Base-by-base conservation (phyloP, 2,113 vertebrate genomes). In the Aramus guarauna region DNA sequence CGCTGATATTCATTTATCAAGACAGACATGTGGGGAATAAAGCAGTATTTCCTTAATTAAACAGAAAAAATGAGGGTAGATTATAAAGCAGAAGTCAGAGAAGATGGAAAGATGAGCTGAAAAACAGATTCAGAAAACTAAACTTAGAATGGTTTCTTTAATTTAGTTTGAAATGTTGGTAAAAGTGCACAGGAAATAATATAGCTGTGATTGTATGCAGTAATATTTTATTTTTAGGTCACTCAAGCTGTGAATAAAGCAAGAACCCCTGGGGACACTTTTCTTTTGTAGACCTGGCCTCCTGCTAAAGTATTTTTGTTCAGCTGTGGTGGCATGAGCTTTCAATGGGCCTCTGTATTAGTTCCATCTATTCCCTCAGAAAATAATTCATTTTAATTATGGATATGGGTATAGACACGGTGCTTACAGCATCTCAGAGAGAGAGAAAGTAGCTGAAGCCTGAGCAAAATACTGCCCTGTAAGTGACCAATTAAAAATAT, bases 231-330 rank as follows among this genome's bases (percentile, higher is more conserved):
- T 89, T 97, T 95, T 96, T 94, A 96, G 92, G 85, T 95, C 88
- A 93, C 41, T 95, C 91, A 95, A 94, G 56, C 91, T 96, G 93
- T 97, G 95, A 97, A 83, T 90, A 97, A 97, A 96, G 64, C 20
- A 94, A 82, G 78, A 92, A 87, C 11, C 64, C 90, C 92, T 59
- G 24, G 76, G 36, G 85, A 94, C 24, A 59, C 5, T 69, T 93
- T 95, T 86, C 41, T 72, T 93, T 81, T 89, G 72, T 87, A 95
- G 55, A 47, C 8, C 63, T 93, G 71, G 77, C 45, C 60, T 95
- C 52, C 39, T 77, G 34, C 29, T 92, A 90, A 87, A 92, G 63
- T 81, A 87, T 59, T 87, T 95, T 81, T 78, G 14, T 89, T 91
- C 64, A 79, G 29, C 30, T 92, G 24, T 72, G 52, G 43, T 69